Base-by-base conservation (phyloP, 2,888 invertebrate genomes). In the Steinernema carpocapsae region DNA sequence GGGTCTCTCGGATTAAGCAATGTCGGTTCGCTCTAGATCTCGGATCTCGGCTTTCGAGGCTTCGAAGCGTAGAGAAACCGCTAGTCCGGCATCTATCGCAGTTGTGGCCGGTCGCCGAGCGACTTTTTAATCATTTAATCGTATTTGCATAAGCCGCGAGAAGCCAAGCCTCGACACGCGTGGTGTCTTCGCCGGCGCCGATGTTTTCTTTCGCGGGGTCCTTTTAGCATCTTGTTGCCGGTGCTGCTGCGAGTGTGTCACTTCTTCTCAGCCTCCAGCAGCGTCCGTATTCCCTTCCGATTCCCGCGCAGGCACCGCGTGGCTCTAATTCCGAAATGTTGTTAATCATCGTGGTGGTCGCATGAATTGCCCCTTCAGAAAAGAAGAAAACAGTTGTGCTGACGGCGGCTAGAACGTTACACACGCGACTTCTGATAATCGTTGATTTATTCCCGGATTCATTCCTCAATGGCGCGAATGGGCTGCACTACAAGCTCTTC, bases 401-500 rank as follows among this genome's bases (percentile, higher is more conserved):
- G 48, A 48, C 48, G 48, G 14, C 48, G 48, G 14, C 48, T 48
- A 19, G n/a, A 19, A 48, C 37, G 37, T 37, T 37, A 3, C 10
- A 10, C 37, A 37, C 48, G n/a, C 17, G 19, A 48, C 48, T 48
- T 48, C 48, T 48, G 7, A 48, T 48, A 48, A 48, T 48, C 48
- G 48, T 48, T 48, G 48, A 17, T 17, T 48, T 17, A 19, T 37
- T 37, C 37, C 37, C 37, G 37, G 37, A 37, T 37, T 10, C 52
- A 10, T 2, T 64, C 14, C 32, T 64, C 64, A 64, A 64, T 64
- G 64, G 64, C 29, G 64, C 64, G 32, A 37, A 64, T 64, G 64
- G 64, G 64, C 32, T 64, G 64, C 64, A 64, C 64, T 7, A 64
- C 64, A 17, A 64, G 64, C 64, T 64, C 64, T 32, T 64, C 12